These are phyloP conservation scores for Ariolimax columbianus DNA, from an alignment of 2,888 invertebrate species.

Conservation along the genomic window DNA sequence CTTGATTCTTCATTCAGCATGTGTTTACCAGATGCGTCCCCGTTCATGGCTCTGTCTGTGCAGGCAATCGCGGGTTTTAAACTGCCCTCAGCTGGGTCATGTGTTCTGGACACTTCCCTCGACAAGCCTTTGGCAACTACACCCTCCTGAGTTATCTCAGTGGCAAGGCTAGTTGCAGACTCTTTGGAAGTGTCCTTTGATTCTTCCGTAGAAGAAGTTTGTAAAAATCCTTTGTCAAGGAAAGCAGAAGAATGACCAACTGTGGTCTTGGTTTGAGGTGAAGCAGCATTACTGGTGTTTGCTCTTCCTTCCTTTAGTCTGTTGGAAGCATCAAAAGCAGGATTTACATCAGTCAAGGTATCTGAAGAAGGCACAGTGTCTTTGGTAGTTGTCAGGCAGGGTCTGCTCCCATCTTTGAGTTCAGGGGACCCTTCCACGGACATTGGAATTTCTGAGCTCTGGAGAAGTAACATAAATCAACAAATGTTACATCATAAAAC, in stretches of 20 bases:
- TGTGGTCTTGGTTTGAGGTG: background rate
- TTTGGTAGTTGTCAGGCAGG: background rate
- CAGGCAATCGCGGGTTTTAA: background rate
- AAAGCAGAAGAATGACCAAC: background rate
- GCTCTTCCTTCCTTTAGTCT: background rate
- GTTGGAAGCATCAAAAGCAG: background rate
- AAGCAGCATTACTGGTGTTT: slow-evolving; percentile 14
- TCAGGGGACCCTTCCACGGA: background rate
- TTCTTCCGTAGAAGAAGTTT: background rate
- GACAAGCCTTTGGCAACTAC: background rate
- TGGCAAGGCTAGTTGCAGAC: background rate
- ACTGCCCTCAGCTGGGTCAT: slow-evolving; percentile 2
- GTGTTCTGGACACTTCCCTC: background rate
- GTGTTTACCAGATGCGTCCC: background rate
- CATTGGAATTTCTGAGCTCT: background rate
- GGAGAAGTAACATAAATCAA: background rate
- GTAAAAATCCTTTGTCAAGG: background rate
- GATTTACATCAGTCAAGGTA: background rate
- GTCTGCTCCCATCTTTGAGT: background rate
- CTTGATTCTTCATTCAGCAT: background rate
- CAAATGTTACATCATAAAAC: no score
- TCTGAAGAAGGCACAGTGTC: background rate
- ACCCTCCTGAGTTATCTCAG: background rate
- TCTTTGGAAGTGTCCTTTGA: slow-evolving; percentile 13
- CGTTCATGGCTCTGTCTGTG: background rate